Conservation (phyloP, 2,888 invertebrate genomes). For the Cephus sareptanus region DNA sequence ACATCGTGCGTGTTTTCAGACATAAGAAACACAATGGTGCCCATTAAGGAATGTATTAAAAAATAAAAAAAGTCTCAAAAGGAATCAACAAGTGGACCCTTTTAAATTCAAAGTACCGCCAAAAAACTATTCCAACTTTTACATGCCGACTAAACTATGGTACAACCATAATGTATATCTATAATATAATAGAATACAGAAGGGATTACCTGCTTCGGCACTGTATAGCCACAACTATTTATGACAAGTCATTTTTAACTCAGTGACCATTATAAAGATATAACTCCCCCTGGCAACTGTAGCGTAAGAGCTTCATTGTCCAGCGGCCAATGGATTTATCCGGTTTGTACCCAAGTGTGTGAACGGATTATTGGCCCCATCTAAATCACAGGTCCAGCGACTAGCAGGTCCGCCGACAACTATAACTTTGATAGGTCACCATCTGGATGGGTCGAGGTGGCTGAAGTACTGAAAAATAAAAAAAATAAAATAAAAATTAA, state of each 20-base stretch:
- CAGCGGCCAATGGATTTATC: slow-evolving; percentile 2
- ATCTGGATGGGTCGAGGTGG: background rate
- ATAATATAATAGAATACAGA: background rate
- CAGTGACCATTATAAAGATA: slow-evolving; percentile 17
- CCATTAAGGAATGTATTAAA: background rate
- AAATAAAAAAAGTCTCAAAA: background rate
- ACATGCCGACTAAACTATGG: background rate
- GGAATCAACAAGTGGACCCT: background rate
- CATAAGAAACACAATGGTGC: background rate
- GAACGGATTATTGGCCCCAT: slow-evolving; percentile 21
- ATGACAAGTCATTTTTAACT: slow-evolving; percentile 6
- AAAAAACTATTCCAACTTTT: background rate
- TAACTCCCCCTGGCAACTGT: slow-evolving; percentile 20
- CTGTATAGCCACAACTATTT: background rate
- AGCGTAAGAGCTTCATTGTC: slow-evolving; percentile 20
- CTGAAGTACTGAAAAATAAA: background rate
- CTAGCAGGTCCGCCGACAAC: background rate
- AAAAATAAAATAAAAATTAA: no score
- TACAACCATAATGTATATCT: background rate
- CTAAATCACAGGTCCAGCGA: slow-evolving; percentile 17
- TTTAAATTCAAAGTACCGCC: background rate
- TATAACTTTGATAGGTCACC: background rate
- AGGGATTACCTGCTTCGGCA: background rate
- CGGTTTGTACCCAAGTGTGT: slow-evolving; percentile 6
- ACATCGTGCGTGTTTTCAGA: background rate